A percentile compares a stretch with the other conserved stretches of the same genome.
Conservation (phyloP, 2,113 vertebrate genomes). For the Neolamprologus longior region DNA sequence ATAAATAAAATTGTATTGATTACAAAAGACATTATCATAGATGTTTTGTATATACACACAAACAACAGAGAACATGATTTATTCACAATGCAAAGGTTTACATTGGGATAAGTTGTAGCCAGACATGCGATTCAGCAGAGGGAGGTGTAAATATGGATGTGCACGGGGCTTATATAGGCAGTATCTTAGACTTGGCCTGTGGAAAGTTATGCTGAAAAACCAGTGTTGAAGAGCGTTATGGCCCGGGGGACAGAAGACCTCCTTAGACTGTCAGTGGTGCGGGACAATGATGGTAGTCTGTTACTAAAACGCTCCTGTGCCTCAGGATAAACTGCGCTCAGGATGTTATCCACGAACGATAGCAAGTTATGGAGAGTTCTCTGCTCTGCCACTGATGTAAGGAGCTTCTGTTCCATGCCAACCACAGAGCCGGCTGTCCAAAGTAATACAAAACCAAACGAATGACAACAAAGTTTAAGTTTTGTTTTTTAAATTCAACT, state of each 20-base stretch:
- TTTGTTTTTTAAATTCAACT: neutral
- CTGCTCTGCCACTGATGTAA: neutral
- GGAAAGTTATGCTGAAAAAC: neutral
- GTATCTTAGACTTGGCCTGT: neutral
- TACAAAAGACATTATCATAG: neutral
- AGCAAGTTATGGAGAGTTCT: neutral
- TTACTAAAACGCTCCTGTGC: neutral
- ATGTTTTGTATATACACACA: neutral
- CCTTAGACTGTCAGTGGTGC: accelerated
- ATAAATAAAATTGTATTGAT: no score
- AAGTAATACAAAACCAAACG: neutral
- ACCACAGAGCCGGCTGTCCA: neutral
- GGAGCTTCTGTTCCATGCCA: neutral
- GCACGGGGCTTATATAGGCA: neutral
- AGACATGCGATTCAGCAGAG: neutral
- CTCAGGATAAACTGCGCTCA: neutral
- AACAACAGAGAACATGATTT: neutral
- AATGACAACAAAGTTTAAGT: neutral
- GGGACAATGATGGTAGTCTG: neutral
- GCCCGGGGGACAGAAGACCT: neutral
- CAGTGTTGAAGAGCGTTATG: neutral
- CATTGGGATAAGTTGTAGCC: neutral
- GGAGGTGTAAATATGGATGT: neutral
- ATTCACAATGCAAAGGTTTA: neutral
- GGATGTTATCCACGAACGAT: neutral